Base-by-base conservation (phyloP, 1,140 invertebrate species). In the Arion vulgaris region DNA sequence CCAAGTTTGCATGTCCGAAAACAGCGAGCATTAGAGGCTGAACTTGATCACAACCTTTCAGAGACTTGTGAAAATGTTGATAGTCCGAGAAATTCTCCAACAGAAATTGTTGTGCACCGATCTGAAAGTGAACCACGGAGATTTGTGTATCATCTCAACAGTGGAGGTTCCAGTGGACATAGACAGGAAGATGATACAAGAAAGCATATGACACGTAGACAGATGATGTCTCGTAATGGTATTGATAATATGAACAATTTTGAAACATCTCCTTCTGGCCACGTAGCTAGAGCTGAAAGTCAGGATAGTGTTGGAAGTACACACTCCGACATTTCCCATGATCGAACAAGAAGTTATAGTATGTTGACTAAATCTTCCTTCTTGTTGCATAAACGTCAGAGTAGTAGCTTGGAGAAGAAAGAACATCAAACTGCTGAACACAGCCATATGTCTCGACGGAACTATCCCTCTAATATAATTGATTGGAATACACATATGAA, bases 11-110 rank as follows among this genome's bases (percentile, higher is more conserved):
- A 95, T 73, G 96, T 95, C 0, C 93, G 97, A 41, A 97, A 97
- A 90, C 96, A 97, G 87, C 95, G 96, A 85, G 97, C 96, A 4
- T 89, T 98, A 13, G 95, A 98, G 89, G 96, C 96, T 89, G 97
- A 98, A 90, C 94, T 98, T 45, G 97, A 97, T 91, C 95, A 95
- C 87, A 96, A 95, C 88, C 93, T 98, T 45, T 94, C 96, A 0
- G 97, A 98, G 93, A 98, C 96, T 0, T 98, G 96, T 91, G 97
- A 98, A 82, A 98, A 97, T 90, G 95, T 98, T 45, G 97, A 98
- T 88, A 95, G 94, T 81, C 93, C 91, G 36, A 87, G 92, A 82
- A 86, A 71, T 26, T 80, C 78, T 5, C 62, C 62, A n/a, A 51
- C 78, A 15, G 78, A 71, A 41, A 66, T 66, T 34, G n/a, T n/a